Evolutionary conservation across 2,888 invertebrate genomes (phyloP).

Genomic region (Leptinotarsa juncta): DNA sequence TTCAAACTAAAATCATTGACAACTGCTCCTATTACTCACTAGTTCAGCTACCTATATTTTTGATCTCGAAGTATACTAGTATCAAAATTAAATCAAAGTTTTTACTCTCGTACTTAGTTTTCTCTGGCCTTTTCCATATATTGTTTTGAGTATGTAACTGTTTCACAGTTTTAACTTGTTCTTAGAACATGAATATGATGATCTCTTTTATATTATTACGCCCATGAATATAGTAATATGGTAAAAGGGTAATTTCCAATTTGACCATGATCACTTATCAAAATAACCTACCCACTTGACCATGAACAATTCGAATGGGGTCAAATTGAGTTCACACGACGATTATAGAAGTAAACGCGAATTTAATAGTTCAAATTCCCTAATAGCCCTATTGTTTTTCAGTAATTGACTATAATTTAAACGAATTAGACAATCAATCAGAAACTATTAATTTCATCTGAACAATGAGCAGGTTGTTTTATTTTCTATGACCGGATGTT

Average conservation of each 20-base stretch:
- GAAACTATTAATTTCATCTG: conserved; percentile 40
- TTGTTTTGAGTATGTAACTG: too few species aligned
- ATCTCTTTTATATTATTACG: too few species aligned
- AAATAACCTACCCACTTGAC: conserved; percentile 37
- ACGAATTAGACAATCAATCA: conserved; percentile 47
- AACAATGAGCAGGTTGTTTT: conserved; percentile 45
- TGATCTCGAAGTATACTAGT: too few species aligned
- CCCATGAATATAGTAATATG: background rate
- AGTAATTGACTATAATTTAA: conserved; percentile 45
- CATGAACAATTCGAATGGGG: conserved; percentile 41
- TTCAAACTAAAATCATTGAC: too few species aligned
- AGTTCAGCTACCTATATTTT: too few species aligned
- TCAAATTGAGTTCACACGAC: conserved; percentile 43
- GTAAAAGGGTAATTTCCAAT: background rate
- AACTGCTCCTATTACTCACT: too few species aligned
- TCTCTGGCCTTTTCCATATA: too few species aligned
- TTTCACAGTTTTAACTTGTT: too few species aligned
- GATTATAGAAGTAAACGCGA: conserved; percentile 42
- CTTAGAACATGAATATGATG: too few species aligned
- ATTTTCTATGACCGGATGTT: conserved; percentile 42
- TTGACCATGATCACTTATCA: conserved; percentile 11
- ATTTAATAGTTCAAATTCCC: conserved; percentile 39
- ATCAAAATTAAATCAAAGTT: too few species aligned
- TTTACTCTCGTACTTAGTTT: too few species aligned
- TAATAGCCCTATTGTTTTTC: conserved; percentile 47